Evolutionary conservation across 2,113 vertebrate species (phyloP), one percentile per base, ranked within the genome.

Genomic region (Sander lucioperca): DNA sequence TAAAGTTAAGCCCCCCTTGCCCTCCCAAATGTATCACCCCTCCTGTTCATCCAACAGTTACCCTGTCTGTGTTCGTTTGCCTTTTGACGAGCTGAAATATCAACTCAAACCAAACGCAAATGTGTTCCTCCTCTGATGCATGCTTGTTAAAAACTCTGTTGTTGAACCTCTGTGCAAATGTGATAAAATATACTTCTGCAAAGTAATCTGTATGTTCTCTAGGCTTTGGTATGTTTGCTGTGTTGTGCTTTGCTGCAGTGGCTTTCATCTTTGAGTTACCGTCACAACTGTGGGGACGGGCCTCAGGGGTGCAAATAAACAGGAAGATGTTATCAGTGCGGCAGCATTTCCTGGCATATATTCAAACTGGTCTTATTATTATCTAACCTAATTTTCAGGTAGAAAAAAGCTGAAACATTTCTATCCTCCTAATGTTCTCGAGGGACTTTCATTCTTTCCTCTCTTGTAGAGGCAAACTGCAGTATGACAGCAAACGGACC

Each of bases 1-100:
- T 94, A 95, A 96, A 89, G 95, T 95, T 94, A 89, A 93, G 93
- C 50, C 74, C 86, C 86, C 51, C 15, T 80, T 47, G 14, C 61
- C 75, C 58, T 82, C 58, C 89, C 85, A 76, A 79, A 82, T 84
- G 45, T 85, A 23, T 79, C 63, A 56, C 57, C 77, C 64, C 61
- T 63, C 83, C 47, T 79, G n/a, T 87, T 80, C 77, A 87, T 84
- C 71, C 80, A 70, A 73, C 53, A 65, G 67, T 87, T 74, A 73
- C 53, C 27, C 14, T 83, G 76, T 83, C 14, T 72, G 39, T 83
- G 78, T 88, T 59, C 27, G 43, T 77, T 84, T 87, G 80, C 70
- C 66, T 86, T 77, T 86, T n/a, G 85, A 33, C 6, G 4, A 66
- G 64, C 36, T 79, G 58, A 79, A 65, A 36, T 19, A 23, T 61